Conservation (phyloP, 2,113 vertebrate species). For the Tichodroma muraria region DNA sequence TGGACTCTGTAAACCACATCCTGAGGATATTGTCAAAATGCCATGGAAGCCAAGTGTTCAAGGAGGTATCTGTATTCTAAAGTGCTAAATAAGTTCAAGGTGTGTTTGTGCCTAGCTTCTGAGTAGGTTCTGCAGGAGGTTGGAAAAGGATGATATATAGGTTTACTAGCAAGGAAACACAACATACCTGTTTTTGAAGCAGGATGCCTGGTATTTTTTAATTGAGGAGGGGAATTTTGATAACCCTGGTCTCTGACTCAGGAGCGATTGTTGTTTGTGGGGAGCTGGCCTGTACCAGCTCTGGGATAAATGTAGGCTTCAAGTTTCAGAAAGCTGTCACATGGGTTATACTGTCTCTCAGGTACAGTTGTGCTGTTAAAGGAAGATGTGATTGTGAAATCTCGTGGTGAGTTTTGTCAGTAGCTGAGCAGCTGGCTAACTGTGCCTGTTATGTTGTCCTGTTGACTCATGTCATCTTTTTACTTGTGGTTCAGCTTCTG, state of each 20-base stretch:
- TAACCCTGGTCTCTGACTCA: not conserved
- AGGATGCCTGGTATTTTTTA: not conserved
- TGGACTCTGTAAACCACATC: slow-evolving; percentile 69
- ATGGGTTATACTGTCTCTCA: not conserved
- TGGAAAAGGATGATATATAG: not conserved
- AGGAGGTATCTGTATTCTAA: slow-evolving; percentile 19
- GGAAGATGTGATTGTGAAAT: not conserved
- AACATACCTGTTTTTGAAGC: not conserved
- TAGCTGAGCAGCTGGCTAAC: not conserved
- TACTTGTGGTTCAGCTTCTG: not conserved
- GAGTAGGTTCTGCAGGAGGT: not conserved
- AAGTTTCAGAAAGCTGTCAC: not conserved
- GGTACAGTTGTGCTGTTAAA: not conserved
- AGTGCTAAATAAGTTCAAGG: not conserved
- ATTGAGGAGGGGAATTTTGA: not conserved
- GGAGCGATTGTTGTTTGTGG: not conserved
- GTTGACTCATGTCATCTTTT: not conserved
- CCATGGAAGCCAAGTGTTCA: not conserved
- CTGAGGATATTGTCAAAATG: slow-evolving; percentile 41
- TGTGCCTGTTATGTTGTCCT: not conserved
- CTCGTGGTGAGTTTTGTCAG: not conserved
- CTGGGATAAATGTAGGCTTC: not conserved
- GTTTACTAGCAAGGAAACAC: not conserved
- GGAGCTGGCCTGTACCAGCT: not conserved
- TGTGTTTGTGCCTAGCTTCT: not conserved